phyloP scores from a whole-genome alignment of 2,888 invertebrate species.

The Zaprionus lineosus region DNA sequence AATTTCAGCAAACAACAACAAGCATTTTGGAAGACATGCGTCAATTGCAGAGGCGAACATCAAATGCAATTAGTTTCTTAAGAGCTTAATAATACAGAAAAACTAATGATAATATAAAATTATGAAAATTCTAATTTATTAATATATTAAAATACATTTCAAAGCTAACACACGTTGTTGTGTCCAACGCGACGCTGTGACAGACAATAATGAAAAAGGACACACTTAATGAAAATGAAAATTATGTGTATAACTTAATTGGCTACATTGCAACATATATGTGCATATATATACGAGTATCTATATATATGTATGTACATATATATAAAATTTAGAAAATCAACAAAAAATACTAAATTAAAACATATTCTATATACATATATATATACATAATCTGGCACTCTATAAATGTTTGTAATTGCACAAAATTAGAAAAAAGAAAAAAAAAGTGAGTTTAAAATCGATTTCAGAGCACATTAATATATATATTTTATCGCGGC shows the following conservation, averaged over 20 bases:
- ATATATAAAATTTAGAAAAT: constrained; percentile 22
- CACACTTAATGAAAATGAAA: constrained; percentile 23
- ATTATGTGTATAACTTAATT: constrained; percentile 14
- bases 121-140: constrained; percentile 3
- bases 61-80: constrained; percentile 56
- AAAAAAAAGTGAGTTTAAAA: constrained; percentile 30
- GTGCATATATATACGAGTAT: constrained; percentile 22
- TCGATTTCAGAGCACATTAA: constrained; percentile 72
- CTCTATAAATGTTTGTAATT: constrained; percentile 56
- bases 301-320: constrained; percentile 40
- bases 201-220: constrained; percentile 81
- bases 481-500: constrained; percentile 63
- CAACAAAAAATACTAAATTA: constrained; percentile 8
- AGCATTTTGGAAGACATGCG: constrained; percentile 80
- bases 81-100: constrained; percentile 39
- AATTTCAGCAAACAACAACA: constrained; percentile 70
- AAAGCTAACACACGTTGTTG: constrained; percentile 68
- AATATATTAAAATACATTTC: constrained; percentile 52
- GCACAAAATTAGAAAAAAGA: constrained; percentile 51
- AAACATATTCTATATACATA: constrained; percentile 17
- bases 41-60: constrained; percentile 56
- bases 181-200: constrained; percentile 82
- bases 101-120: constrained; percentile 11
- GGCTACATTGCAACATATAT: constrained; percentile 5
- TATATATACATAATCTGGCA: constrained; percentile 46